A percentile compares a stretch with the other conserved stretches of the same genome.
These are phyloP conservation scores for Hexactinellida sp. DNA, from an alignment of 37 sponge, comb jelly and placozoan genomes.

Conservation along the genomic window DNA sequence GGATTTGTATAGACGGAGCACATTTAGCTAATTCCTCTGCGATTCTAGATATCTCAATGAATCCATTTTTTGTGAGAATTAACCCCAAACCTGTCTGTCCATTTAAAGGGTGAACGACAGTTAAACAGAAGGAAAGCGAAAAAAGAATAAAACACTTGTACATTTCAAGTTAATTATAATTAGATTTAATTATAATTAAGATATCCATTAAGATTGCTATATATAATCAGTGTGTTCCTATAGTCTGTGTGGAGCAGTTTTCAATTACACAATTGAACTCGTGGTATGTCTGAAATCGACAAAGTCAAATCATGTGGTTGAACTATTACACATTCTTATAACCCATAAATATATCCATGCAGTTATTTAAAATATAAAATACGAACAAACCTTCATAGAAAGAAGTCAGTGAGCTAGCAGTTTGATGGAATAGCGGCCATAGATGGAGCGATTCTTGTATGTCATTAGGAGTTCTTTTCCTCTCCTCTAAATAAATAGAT, in stretches of 20 bases:
- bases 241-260: background rate
- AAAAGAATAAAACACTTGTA: background rate
- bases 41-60: background rate
- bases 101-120: background rate
- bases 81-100: background rate
- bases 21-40: background rate
- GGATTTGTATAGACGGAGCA: background rate
- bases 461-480: background rate
- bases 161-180: no score
- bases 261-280: background rate
- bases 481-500: background rate
- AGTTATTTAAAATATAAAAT: background rate
- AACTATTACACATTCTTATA: background rate
- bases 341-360: background rate
- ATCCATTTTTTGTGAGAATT: background rate
- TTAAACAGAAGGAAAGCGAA: background rate
- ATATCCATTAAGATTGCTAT: no score
- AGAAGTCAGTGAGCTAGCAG: background rate
- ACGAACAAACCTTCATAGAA: background rate
- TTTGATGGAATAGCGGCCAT: background rate
- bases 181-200: no score
- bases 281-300: background rate
- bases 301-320: background rate
- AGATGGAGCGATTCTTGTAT: background rate
- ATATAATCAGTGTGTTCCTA: background rate